Conservation (phyloP, 37 sponge, comb jelly and placozoan species). For the Aplysina aerophoba region DNA sequence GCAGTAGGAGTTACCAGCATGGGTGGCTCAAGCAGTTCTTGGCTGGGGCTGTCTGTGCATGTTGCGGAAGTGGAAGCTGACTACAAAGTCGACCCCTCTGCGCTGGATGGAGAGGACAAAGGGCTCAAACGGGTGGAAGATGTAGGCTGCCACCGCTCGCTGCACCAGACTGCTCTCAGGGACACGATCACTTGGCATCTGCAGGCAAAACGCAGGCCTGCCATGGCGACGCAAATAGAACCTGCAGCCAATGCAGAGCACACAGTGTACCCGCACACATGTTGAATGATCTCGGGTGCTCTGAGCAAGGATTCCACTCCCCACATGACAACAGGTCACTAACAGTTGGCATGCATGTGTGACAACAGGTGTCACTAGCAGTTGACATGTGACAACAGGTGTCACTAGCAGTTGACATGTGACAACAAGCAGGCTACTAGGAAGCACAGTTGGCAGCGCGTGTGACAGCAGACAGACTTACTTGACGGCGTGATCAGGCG, state of each 20-base stretch:
- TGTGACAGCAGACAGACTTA: slow-evolving; percentile 25
- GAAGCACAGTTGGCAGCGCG: too few species aligned
- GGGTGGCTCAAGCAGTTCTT: slow-evolving; percentile 32
- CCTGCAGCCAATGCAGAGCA: slow-evolving; percentile 32
- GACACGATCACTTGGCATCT: background rate
- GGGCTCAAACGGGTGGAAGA: slow-evolving; percentile 92
- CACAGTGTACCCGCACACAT: too few species aligned
- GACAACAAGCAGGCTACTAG: too few species aligned
- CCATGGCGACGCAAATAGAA: slow-evolving; percentile 62
- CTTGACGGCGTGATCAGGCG: slow-evolving; percentile 66
- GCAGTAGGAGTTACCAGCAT: background rate
- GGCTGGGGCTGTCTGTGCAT: background rate
- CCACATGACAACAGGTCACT: too few species aligned
- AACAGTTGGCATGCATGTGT: too few species aligned
- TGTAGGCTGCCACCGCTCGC: slow-evolving; percentile 83
- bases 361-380: too few species aligned
- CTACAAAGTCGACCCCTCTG: slow-evolving; percentile 61
- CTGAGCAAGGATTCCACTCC: too few species aligned
- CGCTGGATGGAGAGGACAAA: slow-evolving; percentile 92
- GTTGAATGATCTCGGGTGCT: too few species aligned
- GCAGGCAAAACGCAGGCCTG: slow-evolving; percentile 44
- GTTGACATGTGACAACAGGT: too few species aligned
- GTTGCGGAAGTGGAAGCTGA: slow-evolving; percentile 85
- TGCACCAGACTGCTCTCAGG: background rate
- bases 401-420: too few species aligned